phyloP scores from a whole-genome alignment of 2,113 vertebrate species.

The Marcusenius ussheri region DNA sequence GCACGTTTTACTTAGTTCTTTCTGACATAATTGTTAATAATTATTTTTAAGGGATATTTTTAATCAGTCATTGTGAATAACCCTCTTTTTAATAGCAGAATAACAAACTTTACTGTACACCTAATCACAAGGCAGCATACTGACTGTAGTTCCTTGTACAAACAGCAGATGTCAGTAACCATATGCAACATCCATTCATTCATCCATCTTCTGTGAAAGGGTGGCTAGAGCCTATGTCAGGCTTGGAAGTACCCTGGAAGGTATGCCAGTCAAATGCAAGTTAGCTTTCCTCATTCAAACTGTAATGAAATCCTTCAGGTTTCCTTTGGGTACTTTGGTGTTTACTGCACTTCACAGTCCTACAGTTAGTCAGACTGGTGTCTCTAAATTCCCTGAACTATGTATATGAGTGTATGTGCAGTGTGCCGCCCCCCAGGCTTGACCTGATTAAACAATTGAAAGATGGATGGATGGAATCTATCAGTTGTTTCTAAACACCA shows the following conservation, averaged over 20 bases:
- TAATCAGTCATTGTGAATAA: not conserved
- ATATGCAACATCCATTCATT: not conserved
- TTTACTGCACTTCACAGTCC: not conserved
- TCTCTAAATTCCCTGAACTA: not conserved
- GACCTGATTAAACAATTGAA: not conserved
- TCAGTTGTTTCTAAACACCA: not conserved
- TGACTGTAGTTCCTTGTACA: not conserved
- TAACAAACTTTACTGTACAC: not conserved
- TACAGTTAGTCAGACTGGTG: not conserved
- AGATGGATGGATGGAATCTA: not conserved
- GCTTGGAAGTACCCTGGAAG: not conserved
- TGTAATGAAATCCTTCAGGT: not conserved
- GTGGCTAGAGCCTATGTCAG: not conserved
- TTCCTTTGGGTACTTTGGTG: not conserved
- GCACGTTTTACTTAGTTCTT: not conserved
- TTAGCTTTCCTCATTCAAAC: not conserved
- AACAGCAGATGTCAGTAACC: constrained; percentile 2
- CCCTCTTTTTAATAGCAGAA: not conserved
- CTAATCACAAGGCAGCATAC: not conserved
- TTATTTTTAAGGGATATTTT: not conserved
- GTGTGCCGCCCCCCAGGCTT: not conserved
- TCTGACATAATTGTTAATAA: not conserved
- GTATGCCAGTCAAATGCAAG: not conserved
- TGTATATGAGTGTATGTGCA: not conserved
- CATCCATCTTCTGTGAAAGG: not conserved